phyloP scores from a whole-genome alignment of 2,113 vertebrate species.

The Machaerirhynchus nigripectus region DNA sequence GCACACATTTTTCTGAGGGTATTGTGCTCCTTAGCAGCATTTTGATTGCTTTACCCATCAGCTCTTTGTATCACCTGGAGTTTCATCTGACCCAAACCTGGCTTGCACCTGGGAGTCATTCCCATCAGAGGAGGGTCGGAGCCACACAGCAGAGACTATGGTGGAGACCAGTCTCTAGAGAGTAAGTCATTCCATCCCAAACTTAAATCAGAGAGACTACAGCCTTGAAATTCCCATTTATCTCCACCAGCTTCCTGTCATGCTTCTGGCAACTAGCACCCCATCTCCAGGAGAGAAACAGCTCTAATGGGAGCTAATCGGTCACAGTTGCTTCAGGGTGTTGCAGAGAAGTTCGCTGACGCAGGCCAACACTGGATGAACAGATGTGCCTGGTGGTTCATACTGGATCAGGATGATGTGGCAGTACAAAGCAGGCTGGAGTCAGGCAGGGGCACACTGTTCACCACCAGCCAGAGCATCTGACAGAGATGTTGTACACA shows the following conservation, averaged over 20 bases:
- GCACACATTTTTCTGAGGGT: not conserved
- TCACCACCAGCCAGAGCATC: not conserved
- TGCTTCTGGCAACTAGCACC: not conserved
- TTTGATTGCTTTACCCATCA: not conserved
- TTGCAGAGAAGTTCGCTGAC: not conserved
- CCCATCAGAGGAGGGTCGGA: rapidly evolving
- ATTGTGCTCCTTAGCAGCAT: not conserved
- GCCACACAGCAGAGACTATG: not conserved
- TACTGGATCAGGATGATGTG: not conserved
- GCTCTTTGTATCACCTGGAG: not conserved
- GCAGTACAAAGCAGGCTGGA: not conserved
- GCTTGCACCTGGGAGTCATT: not conserved
- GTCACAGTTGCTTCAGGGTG: not conserved
- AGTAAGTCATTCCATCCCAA: not conserved
- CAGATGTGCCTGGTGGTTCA: not conserved
- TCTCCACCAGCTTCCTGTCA: not conserved
- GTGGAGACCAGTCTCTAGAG: not conserved
- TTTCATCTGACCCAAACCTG: not conserved
- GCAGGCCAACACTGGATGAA: not conserved
- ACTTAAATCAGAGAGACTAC: not conserved
- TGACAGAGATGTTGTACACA: not conserved
- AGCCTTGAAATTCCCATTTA: not conserved
- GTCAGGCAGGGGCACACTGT: not conserved
- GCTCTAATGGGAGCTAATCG: not conserved
- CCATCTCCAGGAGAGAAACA: not conserved